A percentile compares a stretch with the other conserved stretches of the same genome.
These are phyloP conservation scores for Leistus spinibarbis DNA, from an alignment of 2,888 invertebrate species.

Conservation along the genomic window DNA sequence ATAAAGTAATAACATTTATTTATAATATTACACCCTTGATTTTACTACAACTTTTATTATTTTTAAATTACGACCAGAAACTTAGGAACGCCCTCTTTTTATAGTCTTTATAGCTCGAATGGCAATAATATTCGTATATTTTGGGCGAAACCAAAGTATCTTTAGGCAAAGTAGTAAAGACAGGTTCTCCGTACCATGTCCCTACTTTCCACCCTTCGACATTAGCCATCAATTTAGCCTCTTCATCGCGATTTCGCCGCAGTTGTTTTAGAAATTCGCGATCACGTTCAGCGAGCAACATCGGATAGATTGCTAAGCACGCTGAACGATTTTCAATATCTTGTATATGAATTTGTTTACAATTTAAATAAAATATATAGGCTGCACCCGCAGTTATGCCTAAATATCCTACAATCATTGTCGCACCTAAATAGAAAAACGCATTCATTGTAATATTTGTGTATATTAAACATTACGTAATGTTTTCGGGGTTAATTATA, in stretches of 20 bases:
- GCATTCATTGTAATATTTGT: constrained; percentile 14
- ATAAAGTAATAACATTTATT: constrained; percentile 1
- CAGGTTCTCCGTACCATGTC: constrained; percentile 82
- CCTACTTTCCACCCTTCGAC: constrained; percentile 92
- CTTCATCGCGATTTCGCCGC: constrained; percentile 80
- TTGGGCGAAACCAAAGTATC: constrained; percentile 69
- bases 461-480: constrained; percentile 42
- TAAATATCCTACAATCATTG: constrained; percentile 67
- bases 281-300: constrained; percentile 84
- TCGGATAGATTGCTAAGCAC: constrained; percentile 74
- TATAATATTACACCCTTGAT: not conserved
- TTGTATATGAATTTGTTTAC: constrained; percentile 61
- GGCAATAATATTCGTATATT: constrained; percentile 75
- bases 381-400: constrained; percentile 62
- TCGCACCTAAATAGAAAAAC: constrained; percentile 60
- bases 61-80: constrained; percentile 60
- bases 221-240: constrained; percentile 85
- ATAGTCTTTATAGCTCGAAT: constrained; percentile 62
- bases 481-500: constrained; percentile 23
- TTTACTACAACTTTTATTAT: constrained; percentile 14
- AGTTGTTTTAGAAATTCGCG: constrained; percentile 82
- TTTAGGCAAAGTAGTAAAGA: constrained; percentile 73
- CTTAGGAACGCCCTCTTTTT: constrained; percentile 62
- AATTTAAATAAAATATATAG: constrained; percentile 65
- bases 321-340: constrained; percentile 79